Evolutionary conservation across 2,113 vertebrate species (phyloP).

Genomic region (Sylvietta virens): DNA sequence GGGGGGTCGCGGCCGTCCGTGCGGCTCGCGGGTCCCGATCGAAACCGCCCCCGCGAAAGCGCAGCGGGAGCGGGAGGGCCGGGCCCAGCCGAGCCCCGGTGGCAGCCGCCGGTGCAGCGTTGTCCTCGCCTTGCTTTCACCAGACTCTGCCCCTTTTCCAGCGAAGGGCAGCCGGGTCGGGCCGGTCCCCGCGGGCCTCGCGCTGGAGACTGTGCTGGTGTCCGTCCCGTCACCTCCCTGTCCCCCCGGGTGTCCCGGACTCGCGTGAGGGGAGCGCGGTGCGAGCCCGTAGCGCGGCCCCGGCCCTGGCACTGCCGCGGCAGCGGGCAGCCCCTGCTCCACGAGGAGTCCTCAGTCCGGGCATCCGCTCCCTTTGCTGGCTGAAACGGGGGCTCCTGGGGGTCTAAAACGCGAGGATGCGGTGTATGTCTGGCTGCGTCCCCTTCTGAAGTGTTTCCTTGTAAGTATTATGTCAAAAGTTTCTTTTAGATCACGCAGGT

Average conservation of each 20-base stretch:
- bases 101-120: neutral
- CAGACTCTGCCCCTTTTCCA: neutral
- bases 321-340: neutral
- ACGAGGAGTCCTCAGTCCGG: rapidly evolving
- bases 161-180: neutral
- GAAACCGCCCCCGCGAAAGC: neutral
- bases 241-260: neutral
- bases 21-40: neutral
- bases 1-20: no score
- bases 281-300: no score
- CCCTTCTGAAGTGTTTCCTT: neutral
- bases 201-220: no score
- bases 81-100: neutral
- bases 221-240: neutral
- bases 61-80: neutral
- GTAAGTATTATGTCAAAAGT: rapidly evolving
- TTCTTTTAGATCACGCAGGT: rapidly evolving
- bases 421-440: rapidly evolving
- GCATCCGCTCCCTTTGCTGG: no score
- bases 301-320: neutral
- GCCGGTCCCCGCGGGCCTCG: no score
- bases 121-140: neutral
- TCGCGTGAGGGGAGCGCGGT: neutral
- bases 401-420: rapidly evolving
- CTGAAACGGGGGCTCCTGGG: rapidly evolving